A percentile compares a stretch with the other conserved stretches of the same genome.
Conservation (phyloP, 2,888 invertebrate species). For the Saturnia pavonia region DNA sequence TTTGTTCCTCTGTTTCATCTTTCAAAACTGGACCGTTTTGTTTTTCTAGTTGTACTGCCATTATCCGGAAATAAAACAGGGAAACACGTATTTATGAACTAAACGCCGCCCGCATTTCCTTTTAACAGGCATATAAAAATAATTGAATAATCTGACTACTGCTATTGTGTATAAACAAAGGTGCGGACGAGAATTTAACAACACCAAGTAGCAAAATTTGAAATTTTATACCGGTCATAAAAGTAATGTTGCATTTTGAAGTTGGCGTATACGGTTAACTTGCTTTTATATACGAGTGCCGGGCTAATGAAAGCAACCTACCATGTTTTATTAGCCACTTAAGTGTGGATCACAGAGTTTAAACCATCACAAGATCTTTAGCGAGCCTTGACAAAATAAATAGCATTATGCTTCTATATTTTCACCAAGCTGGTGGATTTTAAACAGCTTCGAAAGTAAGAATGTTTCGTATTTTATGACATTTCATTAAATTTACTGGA, state of each 20-base stretch:
- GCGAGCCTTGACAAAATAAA: constrained; percentile 38
- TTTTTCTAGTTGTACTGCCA: no score
- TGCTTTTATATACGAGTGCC: constrained; percentile 58
- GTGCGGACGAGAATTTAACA: constrained; percentile 41
- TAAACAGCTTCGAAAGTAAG: constrained; percentile 34
- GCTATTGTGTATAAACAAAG: constrained; percentile 42
- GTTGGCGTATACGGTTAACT: constrained; percentile 59
- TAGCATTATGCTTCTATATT: constrained; percentile 9
- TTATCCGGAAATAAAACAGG: no score
- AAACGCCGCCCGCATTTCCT: no score
- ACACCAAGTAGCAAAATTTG: constrained; percentile 65
- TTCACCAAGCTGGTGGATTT: constrained; percentile 23
- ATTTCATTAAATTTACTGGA: constrained; percentile 44
- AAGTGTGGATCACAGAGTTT: constrained; percentile 48
- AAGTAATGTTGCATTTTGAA: constrained; percentile 65
- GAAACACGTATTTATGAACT: no score
- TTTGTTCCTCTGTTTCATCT: no score
- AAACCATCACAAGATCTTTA: constrained; percentile 39
- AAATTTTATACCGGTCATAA: constrained; percentile 74
- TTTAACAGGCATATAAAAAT: constrained; percentile 17
- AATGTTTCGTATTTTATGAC: constrained; percentile 42
- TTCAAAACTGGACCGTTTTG: no score
- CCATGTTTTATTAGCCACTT: constrained; percentile 71
- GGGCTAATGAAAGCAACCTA: constrained; percentile 71
- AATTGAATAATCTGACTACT: constrained; percentile 31